Percentiles rank a stretch among this genome's conserved stretches.
Evolutionary conservation across 2,888 invertebrate species (phyloP).

Genomic region (Vandiemenella viatica): DNA sequence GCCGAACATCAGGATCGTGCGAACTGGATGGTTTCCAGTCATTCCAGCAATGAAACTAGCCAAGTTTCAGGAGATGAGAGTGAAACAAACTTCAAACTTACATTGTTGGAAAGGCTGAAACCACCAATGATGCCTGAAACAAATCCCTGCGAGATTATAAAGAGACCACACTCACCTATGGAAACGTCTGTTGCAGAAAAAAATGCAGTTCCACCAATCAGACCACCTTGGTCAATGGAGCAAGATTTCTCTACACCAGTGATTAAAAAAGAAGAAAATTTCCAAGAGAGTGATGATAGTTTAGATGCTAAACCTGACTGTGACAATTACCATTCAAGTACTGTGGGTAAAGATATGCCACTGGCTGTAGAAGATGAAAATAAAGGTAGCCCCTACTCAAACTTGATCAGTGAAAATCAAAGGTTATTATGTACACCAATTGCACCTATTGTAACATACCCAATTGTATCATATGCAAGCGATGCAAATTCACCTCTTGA

Average conservation of each 20-base stretch:
- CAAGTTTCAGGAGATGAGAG: background rate
- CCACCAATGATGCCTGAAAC: background rate
- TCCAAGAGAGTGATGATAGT: constrained; percentile 17
- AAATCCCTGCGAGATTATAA: background rate
- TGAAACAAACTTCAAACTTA: background rate
- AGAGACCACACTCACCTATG: background rate
- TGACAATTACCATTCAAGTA: background rate
- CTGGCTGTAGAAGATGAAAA: too few species aligned
- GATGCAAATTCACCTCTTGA: constrained; percentile 39
- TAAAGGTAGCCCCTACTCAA: background rate
- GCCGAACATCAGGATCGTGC: background rate
- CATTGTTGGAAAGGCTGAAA: background rate
- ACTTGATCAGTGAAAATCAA: constrained; percentile 6
- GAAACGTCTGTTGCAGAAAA: background rate
- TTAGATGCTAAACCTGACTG: constrained; percentile 8
- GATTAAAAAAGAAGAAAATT: background rate
- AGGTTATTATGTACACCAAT: constrained; percentile 21
- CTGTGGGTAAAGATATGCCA: too few species aligned
- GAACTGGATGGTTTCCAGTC: background rate
- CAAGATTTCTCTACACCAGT: background rate
- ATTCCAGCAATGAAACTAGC: background rate
- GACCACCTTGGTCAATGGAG: background rate
- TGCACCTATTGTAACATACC: too few species aligned
- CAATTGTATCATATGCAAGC: constrained; percentile 2
- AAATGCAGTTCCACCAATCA: background rate